Evolutionary conservation across 64 coral and sea anemone species (phyloP).

Genomic region (Hydrozoanthus tunicans): DNA sequence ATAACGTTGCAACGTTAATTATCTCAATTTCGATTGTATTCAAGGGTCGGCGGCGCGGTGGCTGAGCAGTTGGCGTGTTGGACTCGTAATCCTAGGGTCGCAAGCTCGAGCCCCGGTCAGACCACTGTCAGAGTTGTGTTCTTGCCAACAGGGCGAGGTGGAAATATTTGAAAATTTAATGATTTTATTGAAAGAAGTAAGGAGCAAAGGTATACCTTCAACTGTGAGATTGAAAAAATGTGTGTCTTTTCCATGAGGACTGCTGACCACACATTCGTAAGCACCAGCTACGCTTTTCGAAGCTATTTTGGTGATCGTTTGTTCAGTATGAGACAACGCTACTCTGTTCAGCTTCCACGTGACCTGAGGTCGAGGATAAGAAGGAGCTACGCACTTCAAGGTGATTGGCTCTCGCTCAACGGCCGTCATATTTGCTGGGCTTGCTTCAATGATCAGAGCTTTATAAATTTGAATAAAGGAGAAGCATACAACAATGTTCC

Average conservation of each 20-base stretch:
- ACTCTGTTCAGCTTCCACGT: neutral
- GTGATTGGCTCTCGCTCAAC: neutral
- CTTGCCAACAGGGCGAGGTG: neutral
- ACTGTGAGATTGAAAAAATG: neutral
- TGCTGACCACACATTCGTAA: conserved; percentile 4
- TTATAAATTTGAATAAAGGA: neutral
- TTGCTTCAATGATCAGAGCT: neutral
- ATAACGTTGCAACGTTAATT: too few species aligned
- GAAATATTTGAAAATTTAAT: neutral
- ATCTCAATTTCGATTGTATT: too few species aligned
- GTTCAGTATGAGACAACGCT: neutral
- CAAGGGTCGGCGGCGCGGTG: too few species aligned
- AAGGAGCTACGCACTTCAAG: neutral
- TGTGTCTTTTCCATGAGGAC: neutral
- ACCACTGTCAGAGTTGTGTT: neutral
- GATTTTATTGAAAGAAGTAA: too few species aligned
- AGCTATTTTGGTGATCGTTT: neutral
- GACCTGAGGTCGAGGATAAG: neutral
- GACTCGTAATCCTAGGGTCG: too few species aligned
- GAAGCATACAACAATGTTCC: neutral
- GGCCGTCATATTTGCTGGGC: neutral
- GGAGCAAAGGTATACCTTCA: neutral
- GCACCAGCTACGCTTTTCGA: neutral
- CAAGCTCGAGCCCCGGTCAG: too few species aligned
- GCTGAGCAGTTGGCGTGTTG: too few species aligned